Evolutionary conservation across 2,888 invertebrate species (phyloP).

Genomic region (Cryptops parisi): DNA sequence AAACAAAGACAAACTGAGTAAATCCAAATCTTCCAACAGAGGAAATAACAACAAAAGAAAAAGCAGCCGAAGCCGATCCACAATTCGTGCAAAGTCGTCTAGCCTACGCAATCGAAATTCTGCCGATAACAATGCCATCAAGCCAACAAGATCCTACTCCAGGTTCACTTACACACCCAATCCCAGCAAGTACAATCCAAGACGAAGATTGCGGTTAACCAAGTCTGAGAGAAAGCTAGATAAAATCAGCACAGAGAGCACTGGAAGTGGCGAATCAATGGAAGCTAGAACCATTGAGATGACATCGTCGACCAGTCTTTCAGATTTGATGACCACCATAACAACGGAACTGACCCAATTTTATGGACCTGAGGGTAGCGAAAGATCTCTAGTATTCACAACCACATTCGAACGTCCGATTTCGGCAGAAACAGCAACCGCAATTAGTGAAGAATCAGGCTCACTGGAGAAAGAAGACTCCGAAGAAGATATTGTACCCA

Average conservation of each 20-base stretch:
- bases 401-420: slow-evolving; percentile 10
- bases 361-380: slow-evolving; percentile 3
- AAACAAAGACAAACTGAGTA: background rate
- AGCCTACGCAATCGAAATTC: background rate
- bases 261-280: background rate
- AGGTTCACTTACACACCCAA: slow-evolving; percentile 10
- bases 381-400: slow-evolving; percentile 7
- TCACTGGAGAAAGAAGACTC: background rate
- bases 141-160: slow-evolving; percentile 1
- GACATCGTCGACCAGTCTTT: background rate
- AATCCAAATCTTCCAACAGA: background rate
- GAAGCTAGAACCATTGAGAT: slow-evolving; percentile 9
- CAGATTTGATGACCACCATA: slow-evolving; percentile 5
- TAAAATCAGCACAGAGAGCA: background rate
- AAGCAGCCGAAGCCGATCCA: background rate
- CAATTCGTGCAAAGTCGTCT: slow-evolving; percentile 9
- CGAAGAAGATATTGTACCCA: background rate
- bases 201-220: background rate
- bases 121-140: background rate
- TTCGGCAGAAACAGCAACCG: background rate
- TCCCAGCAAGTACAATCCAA: slow-evolving; percentile 6
- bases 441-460: background rate
- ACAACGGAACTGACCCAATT: slow-evolving; percentile 11
- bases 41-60: background rate
- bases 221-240: background rate